These are phyloP conservation scores for Zosterops pallidus DNA, from an alignment of 2,113 vertebrate genomes.

Conservation along the genomic window DNA sequence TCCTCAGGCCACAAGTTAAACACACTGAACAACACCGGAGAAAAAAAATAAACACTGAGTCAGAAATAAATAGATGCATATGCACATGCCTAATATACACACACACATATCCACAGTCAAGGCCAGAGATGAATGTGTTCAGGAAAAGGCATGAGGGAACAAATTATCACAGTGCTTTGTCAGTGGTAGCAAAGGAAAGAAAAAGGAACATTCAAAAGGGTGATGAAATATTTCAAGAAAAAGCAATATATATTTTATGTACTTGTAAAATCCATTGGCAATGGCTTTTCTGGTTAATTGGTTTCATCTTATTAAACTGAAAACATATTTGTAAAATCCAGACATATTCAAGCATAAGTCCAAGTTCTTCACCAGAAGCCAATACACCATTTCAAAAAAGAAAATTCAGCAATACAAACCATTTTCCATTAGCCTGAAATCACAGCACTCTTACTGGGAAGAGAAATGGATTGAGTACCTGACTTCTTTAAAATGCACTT, in stretches of 20 bases:
- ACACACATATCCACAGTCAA: background rate
- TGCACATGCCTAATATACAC: background rate
- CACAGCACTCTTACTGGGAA: background rate
- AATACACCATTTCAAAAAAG: background rate
- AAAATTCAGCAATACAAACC: constrained; percentile 9
- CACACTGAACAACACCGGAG: background rate
- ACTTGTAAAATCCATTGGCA: constrained; percentile 51
- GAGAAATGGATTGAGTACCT: background rate
- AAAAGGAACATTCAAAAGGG: constrained; percentile 20
- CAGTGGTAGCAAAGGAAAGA: background rate
- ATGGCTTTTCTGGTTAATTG: constrained; percentile 59
- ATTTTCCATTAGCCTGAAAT: constrained; percentile 8
- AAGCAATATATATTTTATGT: constrained; percentile 63
- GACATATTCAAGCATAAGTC: background rate
- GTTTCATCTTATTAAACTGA: constrained; percentile 61
- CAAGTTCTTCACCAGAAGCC: constrained; percentile 9
- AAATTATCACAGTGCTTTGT: constrained; percentile 25
- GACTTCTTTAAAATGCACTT: background rate
- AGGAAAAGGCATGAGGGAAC: background rate
- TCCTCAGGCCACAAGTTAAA: constrained; percentile 19
- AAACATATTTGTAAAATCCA: constrained; percentile 47
- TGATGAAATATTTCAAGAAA: constrained; percentile 43
- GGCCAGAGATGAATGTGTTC: constrained; percentile 8
- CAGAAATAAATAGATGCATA: background rate
- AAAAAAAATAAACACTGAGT: background rate